These are phyloP conservation scores for Pollicipes pollicipes DNA, from an alignment of 1,140 invertebrate species.

Conservation along the genomic window DNA sequence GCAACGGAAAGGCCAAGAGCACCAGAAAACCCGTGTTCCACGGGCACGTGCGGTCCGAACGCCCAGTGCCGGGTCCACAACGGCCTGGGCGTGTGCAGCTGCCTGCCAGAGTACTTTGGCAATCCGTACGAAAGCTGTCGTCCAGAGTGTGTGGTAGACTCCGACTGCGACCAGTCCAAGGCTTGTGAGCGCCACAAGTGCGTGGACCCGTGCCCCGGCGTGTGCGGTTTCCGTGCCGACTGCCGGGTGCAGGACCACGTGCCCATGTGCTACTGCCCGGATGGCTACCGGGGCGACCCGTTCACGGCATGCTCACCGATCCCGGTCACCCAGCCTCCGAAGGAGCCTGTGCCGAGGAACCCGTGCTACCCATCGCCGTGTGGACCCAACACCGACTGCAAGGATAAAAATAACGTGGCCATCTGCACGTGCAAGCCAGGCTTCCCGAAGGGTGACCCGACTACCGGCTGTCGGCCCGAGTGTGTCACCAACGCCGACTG, in stretches of 20 bases:
- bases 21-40: too few relatives aligned
- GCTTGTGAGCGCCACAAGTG: constrained; percentile 58
- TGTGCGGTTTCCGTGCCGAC: constrained; percentile 18
- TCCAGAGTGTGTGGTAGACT: constrained; percentile 56
- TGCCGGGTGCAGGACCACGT: constrained; percentile 44
- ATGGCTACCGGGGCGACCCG: constrained; percentile 20
- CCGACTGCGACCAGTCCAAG: constrained; percentile 51
- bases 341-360: too few relatives aligned
- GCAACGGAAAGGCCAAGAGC: too few relatives aligned
- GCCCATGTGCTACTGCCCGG: constrained; percentile 24
- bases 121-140: constrained; percentile 24
- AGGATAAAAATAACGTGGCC: background rate
- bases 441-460: constrained; percentile 28
- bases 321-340: too few relatives aligned
- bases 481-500: constrained; percentile 49
- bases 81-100: constrained; percentile 21
- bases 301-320: constrained; percentile 15
- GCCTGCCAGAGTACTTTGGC: constrained; percentile 21
- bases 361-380: constrained; percentile 57
- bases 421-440: background rate
- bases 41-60: too few relatives aligned
- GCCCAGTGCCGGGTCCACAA: constrained; percentile 27
- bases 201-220: constrained; percentile 39
- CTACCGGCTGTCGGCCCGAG: constrained; percentile 21
- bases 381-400: constrained; percentile 40